Evolutionary conservation across 1,140 invertebrate genomes (phyloP).

Genomic region (Lanistes nyassanus): DNA sequence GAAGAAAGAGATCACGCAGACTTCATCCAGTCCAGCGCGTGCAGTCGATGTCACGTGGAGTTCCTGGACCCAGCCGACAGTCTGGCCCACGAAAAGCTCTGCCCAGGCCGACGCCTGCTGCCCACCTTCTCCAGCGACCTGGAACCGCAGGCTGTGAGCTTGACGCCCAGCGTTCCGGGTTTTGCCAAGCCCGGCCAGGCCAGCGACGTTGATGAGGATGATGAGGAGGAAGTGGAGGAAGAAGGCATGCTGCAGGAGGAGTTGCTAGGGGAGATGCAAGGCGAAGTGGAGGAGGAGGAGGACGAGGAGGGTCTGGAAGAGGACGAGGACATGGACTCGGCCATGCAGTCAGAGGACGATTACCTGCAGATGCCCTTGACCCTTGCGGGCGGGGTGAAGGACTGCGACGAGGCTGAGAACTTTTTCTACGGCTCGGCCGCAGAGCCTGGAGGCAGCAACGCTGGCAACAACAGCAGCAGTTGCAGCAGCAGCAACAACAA

Average conservation of each 20-base stretch:
- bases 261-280: neutral
- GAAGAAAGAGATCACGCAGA: neutral
- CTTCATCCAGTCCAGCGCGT: neutral
- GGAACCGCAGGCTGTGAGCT: neutral
- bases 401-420: neutral
- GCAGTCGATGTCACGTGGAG: slow-evolving; percentile 14
- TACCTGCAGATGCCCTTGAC: neutral
- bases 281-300: slow-evolving; percentile 20
- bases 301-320: slow-evolving; percentile 15
- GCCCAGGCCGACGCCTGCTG: neutral
- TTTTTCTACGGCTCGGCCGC: neutral
- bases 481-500: neutral
- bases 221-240: slow-evolving; percentile 25
- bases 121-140: neutral
- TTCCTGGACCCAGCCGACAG: neutral
- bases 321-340: slow-evolving; percentile 9
- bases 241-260: slow-evolving; percentile 22
- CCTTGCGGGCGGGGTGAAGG: neutral
- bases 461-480: neutral
- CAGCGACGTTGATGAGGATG: neutral
- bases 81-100: slow-evolving; percentile 16
- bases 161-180: neutral
- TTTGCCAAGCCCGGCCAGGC: neutral
- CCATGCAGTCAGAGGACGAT: slow-evolving; percentile 19
- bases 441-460: neutral